Evolutionary conservation across 2,113 vertebrate species (phyloP).

Genomic region (Opisthocomus hoazin): DNA sequence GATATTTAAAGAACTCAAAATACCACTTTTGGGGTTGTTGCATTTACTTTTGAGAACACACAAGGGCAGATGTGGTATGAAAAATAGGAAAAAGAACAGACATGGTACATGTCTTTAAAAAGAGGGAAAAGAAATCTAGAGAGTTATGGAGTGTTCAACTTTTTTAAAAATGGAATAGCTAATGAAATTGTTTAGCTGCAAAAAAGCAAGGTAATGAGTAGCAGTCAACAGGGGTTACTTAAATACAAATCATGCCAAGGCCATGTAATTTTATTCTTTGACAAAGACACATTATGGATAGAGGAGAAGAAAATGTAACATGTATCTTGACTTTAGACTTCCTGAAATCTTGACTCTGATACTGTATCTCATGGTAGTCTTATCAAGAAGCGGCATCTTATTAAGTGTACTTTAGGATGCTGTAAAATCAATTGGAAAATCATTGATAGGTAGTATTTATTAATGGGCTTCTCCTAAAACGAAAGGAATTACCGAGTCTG

Average conservation of each 20-base stretch:
- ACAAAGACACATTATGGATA: neutral
- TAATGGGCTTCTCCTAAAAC: neutral
- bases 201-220: neutral
- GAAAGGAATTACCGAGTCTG: neutral
- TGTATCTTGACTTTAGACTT: neutral
- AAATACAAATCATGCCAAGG: neutral
- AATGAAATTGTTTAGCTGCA: neutral
- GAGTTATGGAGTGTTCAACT: neutral
- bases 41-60: neutral
- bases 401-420: neutral
- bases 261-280: neutral
- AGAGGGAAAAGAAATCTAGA: fast-evolving
- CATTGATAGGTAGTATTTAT: neutral
- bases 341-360: neutral
- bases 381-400: neutral
- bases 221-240: neutral
- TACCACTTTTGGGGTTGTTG: neutral
- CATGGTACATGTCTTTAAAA: neutral
- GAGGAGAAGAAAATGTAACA: neutral
- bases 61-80: neutral
- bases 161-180: neutral
- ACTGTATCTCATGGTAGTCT: neutral
- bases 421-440: neutral
- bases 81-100: neutral
- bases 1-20: neutral